Percentiles rank a stretch among this genome's conserved stretches.
These are phyloP conservation scores for Amitus sp. DNA, from an alignment of 2,888 invertebrate genomes.

Conservation along the genomic window DNA sequence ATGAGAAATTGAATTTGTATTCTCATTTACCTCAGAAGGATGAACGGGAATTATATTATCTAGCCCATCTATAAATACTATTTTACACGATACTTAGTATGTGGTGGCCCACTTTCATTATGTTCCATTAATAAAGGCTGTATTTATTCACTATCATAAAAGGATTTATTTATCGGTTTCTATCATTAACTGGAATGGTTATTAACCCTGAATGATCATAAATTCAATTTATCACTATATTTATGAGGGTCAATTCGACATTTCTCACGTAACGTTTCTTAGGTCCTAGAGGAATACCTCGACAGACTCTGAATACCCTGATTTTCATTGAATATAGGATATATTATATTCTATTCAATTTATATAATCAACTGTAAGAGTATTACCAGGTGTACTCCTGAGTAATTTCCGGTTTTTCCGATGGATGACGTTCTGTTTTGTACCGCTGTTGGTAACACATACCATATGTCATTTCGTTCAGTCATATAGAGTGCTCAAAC, in stretches of 20 bases:
- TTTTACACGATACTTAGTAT: constrained; percentile 85
- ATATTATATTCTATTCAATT: constrained; percentile 77
- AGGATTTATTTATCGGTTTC: constrained; percentile 78
- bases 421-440: no score
- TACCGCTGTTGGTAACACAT: no score
- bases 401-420: no score
- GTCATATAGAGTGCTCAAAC: no score
- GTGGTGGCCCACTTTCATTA: constrained; percentile 87
- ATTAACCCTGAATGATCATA: constrained; percentile 72
- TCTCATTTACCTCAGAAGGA: constrained; percentile 81
- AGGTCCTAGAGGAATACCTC: constrained; percentile 78
- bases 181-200: constrained; percentile 78
- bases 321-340: constrained; percentile 75
- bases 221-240: constrained; percentile 78
- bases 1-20: constrained; percentile 81
- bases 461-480: no score
- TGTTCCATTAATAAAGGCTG: constrained; percentile 82
- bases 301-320: constrained; percentile 80
- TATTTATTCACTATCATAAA: constrained; percentile 83
- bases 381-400: no score
- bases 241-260: constrained; percentile 81
- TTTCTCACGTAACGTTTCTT: constrained; percentile 84
- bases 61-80: constrained; percentile 81
- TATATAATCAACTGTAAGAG: constrained; percentile 71
- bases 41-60: constrained; percentile 75